Base-by-base conservation (phyloP, 1,140 invertebrate genomes). In the Magallana ariakensis region DNA sequence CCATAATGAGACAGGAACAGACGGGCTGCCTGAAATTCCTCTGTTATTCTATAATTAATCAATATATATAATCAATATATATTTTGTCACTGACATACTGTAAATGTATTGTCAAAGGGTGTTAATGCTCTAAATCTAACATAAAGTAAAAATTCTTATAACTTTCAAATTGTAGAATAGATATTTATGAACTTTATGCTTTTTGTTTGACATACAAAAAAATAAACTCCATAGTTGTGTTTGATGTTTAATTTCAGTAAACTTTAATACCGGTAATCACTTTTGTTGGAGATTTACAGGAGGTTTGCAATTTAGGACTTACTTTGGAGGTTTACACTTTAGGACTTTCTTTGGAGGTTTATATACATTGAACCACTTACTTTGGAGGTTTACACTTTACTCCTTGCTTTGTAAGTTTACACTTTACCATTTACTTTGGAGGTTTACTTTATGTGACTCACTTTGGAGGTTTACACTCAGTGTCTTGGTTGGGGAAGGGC, bases 1-100 rank as follows among this genome's bases (percentile, higher is more conserved):
- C 98, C 98, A 94, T 99, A 98, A 94, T 99, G 98, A 16, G 98
- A 98, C 1, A 99, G 95, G 94, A 99, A 98, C 0, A 99, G 94
- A 87, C 98, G 95, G 1, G 98, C 97, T 0, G 98, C 98, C 95
- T 99, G 98, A 94, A 98, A 99, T 92, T 99, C 97, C 84, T 98
- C 91, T 80, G 91, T 92, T 16, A 94, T 90, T 83, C 93, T 94
- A 91, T 60, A 90, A 92, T n/a, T 13, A 85, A 87, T 80, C 70
- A 85, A 87, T 19, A 33, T 19, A 86, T 80, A 26, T 46, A 80
- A 8, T 54, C 19, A 26, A 46, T 46, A 46, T 2, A 46, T 46
- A 46, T 46, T 46, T 46, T 46, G 33, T 46, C 33, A 46, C 5
- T 46, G 33, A 46, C 33, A 46, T 46, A 46, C 33, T 46, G 33